phyloP scores from a whole-genome alignment of 2,797 vertebrate species.

The Pempheris klunzingeri region DNA sequence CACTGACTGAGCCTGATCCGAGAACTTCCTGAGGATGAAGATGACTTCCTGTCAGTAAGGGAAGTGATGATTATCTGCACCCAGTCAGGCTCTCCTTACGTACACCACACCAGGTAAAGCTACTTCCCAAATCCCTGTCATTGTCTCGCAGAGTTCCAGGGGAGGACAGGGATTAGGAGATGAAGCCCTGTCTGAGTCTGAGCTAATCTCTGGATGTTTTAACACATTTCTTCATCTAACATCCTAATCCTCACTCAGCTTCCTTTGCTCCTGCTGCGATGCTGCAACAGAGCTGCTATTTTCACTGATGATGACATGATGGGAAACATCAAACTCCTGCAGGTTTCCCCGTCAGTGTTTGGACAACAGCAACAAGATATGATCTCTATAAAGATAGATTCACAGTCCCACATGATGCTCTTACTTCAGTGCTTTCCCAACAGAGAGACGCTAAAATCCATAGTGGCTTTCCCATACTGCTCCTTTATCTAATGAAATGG shows the following conservation, averaged over 20 bases:
- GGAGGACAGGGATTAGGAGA: slow-evolving; percentile 34
- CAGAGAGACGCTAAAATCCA: slow-evolving; percentile 5
- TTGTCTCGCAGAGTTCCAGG: slow-evolving; percentile 35
- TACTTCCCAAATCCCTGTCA: slow-evolving; percentile 35
- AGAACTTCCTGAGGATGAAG: slow-evolving; percentile 25
- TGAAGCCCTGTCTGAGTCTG: slow-evolving; percentile 32
- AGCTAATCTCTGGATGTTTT: slow-evolving; percentile 51
- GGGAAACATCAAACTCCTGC: slow-evolving; percentile 27
- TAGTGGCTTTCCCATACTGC: slow-evolving; percentile 9
- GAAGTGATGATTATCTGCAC: slow-evolving; percentile 62
- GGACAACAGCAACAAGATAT: slow-evolving; percentile 36
- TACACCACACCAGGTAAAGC: slow-evolving; percentile 38
- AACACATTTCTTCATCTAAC: slow-evolving; percentile 38
- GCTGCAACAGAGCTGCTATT: slow-evolving; percentile 13
- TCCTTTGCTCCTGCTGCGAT: slow-evolving; percentile 13
- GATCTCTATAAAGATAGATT: slow-evolving; percentile 14
- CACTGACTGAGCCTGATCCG: background rate
- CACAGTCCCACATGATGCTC: background rate
- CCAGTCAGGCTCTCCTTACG: slow-evolving; percentile 27
- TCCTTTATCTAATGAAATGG: slow-evolving; percentile 1
- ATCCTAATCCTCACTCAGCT: slow-evolving; percentile 38
- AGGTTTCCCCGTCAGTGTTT: slow-evolving; percentile 26
- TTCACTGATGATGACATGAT: slow-evolving; percentile 13
- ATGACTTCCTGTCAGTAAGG: slow-evolving; percentile 65
- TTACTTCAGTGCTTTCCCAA: slow-evolving; percentile 17